Conservation (phyloP, 1,140 invertebrate genomes). For the Phymorhynchus buccinoides region DNA sequence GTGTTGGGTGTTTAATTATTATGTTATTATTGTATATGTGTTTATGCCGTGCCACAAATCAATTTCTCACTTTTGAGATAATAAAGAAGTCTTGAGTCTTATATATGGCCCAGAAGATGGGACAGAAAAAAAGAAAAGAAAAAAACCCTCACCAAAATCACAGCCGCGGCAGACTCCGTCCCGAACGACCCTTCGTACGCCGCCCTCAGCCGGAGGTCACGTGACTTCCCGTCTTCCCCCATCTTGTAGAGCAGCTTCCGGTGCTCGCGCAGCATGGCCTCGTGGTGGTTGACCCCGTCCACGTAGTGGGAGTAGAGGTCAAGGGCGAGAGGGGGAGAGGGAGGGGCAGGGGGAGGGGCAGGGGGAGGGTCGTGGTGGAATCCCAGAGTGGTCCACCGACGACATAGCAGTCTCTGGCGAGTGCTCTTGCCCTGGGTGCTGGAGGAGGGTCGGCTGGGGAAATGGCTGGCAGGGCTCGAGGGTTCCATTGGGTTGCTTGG, state of each 20-base stretch:
- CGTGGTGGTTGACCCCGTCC: conserved; percentile 32
- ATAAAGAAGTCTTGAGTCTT: no score
- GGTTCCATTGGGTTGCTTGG: no score
- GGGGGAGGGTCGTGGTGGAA: neutral
- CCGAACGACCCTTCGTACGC: neutral
- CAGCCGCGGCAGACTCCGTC: neutral
- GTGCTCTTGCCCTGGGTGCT: no score
- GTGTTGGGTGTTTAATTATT: no score
- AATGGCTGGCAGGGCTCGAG: no score
- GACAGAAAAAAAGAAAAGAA: no score
- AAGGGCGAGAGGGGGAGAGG: neutral
- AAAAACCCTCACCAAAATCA: conserved; percentile 21
- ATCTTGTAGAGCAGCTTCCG: conserved; percentile 24
- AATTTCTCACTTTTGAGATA: no score
- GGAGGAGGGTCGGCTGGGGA: no score
- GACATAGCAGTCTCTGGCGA: conserved; percentile 17
- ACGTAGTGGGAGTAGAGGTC: conserved; percentile 33
- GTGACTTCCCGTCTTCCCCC: conserved; percentile 17
- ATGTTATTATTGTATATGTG: no score
- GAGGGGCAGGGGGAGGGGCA: neutral
- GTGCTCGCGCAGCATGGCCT: conserved; percentile 20
- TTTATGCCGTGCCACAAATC: no score
- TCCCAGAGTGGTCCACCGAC: neutral
- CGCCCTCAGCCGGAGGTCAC: neutral
- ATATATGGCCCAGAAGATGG: no score